Conservation (phyloP, 2,797 vertebrate species). For the Melanotaenia parkinsoni region DNA sequence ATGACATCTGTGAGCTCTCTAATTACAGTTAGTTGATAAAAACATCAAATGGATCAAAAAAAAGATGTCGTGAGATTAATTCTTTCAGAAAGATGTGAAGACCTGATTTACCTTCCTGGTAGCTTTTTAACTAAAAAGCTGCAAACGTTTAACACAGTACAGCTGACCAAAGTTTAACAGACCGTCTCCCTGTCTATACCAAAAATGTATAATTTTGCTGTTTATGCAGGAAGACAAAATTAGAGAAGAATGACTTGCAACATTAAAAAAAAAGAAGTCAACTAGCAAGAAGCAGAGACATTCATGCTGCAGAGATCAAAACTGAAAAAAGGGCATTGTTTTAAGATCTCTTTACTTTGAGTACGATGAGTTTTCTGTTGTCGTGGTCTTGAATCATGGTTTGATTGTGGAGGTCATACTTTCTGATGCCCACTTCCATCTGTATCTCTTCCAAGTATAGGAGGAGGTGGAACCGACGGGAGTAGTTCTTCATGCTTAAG, state of each 20-base stretch:
- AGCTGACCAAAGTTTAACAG: no score
- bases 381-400: conserved; percentile 82
- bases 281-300: not conserved
- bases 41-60: no score
- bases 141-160: no score
- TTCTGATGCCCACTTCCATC: conserved; percentile 90
- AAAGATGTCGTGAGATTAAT: no score
- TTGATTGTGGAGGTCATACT: conserved; percentile 84
- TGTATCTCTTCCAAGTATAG: conserved; percentile 94
- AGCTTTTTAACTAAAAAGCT: no score
- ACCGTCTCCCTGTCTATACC: no score
- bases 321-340: not conserved
- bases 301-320: not conserved
- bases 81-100: no score
- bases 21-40: no score
- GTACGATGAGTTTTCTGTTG: conserved; percentile 78
- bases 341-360: conserved; percentile 75
- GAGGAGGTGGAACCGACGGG: conserved; percentile 83
- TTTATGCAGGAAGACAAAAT: no score
- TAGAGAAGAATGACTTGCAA: not conserved
- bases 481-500: conserved; percentile 84
- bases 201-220: no score
- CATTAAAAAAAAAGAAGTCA: not conserved
- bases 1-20: no score
- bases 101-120: no score